These are phyloP conservation scores for Ormyrus labotus DNA, from an alignment of 2,888 invertebrate genomes.

Conservation along the genomic window DNA sequence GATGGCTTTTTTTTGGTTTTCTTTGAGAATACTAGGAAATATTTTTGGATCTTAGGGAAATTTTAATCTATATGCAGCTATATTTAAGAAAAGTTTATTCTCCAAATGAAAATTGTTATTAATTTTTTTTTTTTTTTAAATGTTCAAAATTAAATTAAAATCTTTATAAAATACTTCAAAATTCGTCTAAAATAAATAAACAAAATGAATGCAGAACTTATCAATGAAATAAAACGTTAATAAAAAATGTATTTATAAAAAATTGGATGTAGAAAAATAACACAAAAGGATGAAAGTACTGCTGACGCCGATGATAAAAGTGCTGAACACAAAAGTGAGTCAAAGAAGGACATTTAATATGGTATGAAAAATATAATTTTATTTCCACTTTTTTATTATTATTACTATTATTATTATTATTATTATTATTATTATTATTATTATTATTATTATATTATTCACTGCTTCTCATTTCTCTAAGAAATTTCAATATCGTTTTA, in stretches of 20 bases:
- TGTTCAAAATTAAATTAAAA: too few relatives aligned
- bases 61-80: too few relatives aligned
- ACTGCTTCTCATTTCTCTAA: constrained; percentile 7
- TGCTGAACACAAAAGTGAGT: constrained; percentile 48
- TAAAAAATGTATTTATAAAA: too few relatives aligned
- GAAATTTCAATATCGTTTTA: constrained; percentile 30
- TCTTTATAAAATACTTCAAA: not conserved
- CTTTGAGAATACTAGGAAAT: too few relatives aligned
- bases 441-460: constrained; percentile 26
- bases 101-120: too few relatives aligned
- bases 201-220: not conserved
- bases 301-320: constrained; percentile 52
- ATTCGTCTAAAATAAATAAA: not conserved
- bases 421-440: constrained; percentile 6
- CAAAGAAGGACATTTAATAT: constrained; percentile 41
- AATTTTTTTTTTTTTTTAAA: too few relatives aligned
- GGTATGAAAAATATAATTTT: constrained; percentile 48
- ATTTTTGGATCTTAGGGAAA: too few relatives aligned
- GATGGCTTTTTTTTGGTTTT: constrained; percentile 14
- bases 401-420: constrained; percentile 15
- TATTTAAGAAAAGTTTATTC: too few relatives aligned
- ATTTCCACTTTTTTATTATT: constrained; percentile 11
- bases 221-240: not conserved
- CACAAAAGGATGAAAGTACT: constrained; percentile 41
- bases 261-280: too few relatives aligned